Conservation (phyloP, 2,797 vertebrate species). For the Muscicapa comitata region DNA sequence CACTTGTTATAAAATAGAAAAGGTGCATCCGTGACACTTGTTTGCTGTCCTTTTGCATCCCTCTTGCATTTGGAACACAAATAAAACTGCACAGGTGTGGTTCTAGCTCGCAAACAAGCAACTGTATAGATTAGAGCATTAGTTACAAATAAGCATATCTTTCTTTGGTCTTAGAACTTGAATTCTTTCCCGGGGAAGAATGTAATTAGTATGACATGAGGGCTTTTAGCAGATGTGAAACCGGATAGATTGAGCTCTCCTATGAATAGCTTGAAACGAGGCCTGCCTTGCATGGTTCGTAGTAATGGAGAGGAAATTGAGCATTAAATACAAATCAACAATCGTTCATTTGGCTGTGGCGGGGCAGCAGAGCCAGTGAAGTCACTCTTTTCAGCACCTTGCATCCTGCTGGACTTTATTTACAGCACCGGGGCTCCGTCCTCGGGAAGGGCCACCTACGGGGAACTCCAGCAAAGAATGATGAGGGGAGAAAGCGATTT, state of each 20-base stretch:
- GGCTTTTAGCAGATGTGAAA: conserved; percentile 71
- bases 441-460: conserved; percentile 48
- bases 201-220: conserved; percentile 60
- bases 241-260: conserved; percentile 59
- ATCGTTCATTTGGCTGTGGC: conserved; percentile 70
- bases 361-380: conserved; percentile 54
- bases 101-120: background rate
- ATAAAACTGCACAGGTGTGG: background rate
- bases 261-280: conserved; percentile 67
- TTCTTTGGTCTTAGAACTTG: background rate
- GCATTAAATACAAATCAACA: conserved; percentile 80
- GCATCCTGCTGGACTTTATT: conserved; percentile 52
- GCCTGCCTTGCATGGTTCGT: conserved; percentile 60
- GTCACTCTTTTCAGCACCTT: conserved; percentile 71
- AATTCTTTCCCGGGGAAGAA: conserved; percentile 38
- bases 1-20: background rate
- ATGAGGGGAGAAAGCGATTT: conserved; percentile 66
- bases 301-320: conserved; percentile 78
- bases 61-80: background rate
- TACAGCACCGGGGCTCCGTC: background rate
- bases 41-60: background rate
- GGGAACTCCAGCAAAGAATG: conserved; percentile 46
- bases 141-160: background rate
- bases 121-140: background rate
- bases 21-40: background rate